phyloP scores from a whole-genome alignment of 2,797 vertebrate species.

The Telmatherina bonti region DNA sequence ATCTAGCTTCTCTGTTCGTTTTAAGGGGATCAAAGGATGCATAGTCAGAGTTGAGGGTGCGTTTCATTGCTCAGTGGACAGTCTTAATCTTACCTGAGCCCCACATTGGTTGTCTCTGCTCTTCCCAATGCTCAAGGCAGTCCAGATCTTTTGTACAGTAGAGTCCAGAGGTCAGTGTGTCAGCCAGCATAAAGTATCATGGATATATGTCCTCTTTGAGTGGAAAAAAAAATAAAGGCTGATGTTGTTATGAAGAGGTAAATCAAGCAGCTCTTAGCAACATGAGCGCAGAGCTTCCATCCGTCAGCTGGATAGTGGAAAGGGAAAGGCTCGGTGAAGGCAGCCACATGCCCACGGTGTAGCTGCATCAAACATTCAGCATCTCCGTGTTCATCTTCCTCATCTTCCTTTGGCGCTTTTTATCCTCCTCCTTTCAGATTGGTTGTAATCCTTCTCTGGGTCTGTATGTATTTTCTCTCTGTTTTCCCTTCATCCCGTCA shows the following conservation, averaged over 20 bases:
- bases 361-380: slow-evolving; percentile 61
- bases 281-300: slow-evolving; percentile 34
- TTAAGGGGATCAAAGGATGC: slow-evolving; percentile 67
- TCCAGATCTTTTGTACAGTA: slow-evolving; percentile 39
- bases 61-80: slow-evolving; percentile 28
- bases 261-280: slow-evolving; percentile 35
- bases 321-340: slow-evolving; percentile 36
- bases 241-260: slow-evolving; percentile 35
- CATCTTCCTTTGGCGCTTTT: slow-evolving; percentile 34
- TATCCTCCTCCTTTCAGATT: slow-evolving; percentile 28
- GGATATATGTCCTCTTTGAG: slow-evolving; percentile 20
- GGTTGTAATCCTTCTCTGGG: slow-evolving; percentile 23
- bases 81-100: slow-evolving; percentile 75
- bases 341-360: slow-evolving; percentile 51
- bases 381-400: slow-evolving; percentile 47
- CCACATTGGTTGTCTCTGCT: slow-evolving; percentile 71
- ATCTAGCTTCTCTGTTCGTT: slow-evolving; percentile 39
- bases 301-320: slow-evolving; percentile 46
- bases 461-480: slow-evolving; percentile 16
- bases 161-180: slow-evolving; percentile 47
- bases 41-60: slow-evolving; percentile 27
- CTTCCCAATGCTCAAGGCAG: slow-evolving; percentile 38
- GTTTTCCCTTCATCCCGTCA: slow-evolving; percentile 35
- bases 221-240: slow-evolving; percentile 23
- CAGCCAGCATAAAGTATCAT: slow-evolving; percentile 45